A percentile compares a stretch with the other conserved stretches of the same genome.
phyloP scores from a whole-genome alignment of 2,888 invertebrate genomes.

The Drosophila seclusa region DNA sequence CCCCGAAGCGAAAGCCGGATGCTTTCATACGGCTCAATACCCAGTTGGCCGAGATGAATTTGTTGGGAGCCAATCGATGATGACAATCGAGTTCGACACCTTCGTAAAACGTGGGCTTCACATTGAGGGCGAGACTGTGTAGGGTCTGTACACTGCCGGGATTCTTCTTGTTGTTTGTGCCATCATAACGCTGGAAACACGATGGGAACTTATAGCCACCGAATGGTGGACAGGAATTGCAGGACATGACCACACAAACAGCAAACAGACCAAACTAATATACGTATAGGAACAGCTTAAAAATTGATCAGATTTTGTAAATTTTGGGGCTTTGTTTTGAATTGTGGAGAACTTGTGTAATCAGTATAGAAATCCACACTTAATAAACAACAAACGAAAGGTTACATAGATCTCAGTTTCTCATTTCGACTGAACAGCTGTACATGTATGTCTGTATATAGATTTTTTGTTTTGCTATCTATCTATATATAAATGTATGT shows the following conservation, averaged over 20 bases:
- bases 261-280: neutral
- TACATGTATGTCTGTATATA: neutral
- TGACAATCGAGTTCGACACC: constrained; percentile 81
- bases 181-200: constrained; percentile 75
- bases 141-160: constrained; percentile 83
- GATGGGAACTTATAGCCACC: constrained; percentile 73
- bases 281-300: constrained; percentile 4
- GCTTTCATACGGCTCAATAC: constrained; percentile 82
- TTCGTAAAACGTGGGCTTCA: constrained; percentile 83
- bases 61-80: constrained; percentile 81
- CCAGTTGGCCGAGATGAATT: constrained; percentile 80
- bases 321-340: constrained; percentile 43
- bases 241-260: constrained; percentile 52
- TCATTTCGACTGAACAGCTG: constrained; percentile 2
- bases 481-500: neutral
- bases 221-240: constrained; percentile 61
- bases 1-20: constrained; percentile 84
- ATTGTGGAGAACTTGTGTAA: constrained; percentile 30
- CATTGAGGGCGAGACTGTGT: constrained; percentile 82
- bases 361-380: constrained; percentile 17
- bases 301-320: constrained; percentile 17
- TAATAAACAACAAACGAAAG: constrained; percentile 53
- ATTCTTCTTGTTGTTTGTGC: constrained; percentile 73
- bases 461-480: neutral
- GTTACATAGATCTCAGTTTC: constrained; percentile 57